Base-by-base conservation (phyloP, 2,888 invertebrate genomes). In the Nomada ruficornis region DNA sequence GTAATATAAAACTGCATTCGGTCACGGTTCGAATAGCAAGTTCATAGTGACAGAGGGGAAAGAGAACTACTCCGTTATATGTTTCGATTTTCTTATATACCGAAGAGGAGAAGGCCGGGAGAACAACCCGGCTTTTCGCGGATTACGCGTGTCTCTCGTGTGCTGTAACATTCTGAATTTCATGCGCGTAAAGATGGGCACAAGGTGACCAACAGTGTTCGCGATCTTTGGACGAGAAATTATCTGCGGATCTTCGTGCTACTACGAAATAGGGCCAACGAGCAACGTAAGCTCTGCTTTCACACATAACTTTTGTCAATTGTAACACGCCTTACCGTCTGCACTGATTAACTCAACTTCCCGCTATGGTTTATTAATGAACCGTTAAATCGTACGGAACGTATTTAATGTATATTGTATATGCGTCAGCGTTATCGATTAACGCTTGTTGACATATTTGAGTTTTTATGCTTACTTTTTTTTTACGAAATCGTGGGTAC, bases 341-440 rank as follows among this genome's bases (percentile, higher is more conserved):
- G 59, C 57, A 67, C 52, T 42, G 68, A 13, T 44, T 50, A 42
- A 68, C 68, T 60, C 44, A 72, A 82, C 69, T 75, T 73, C 72
- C 54, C 44, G 23, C 65, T 10, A 69, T 68, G 77, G 82, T 82
- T 87, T 86, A 82, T 86, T 82, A 86, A 87, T 78, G 87, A 85
- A 80, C 78, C 78, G 87, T 84, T 85, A 87, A 80, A 82, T 86
- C 79, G 65, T 60, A 72, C 71, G 77, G 84, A 78, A 78, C 79
- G 82, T 11, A 57, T 26, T 36, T 36, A 36, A 36, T 7, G 36
- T 36, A 36, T 36, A 36, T 36, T 36, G n/a, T 82, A 76, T 85
- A 84, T 71, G 79, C 82, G 80, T 82, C 82, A 82, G 77, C 83
- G 65, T 81, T 86, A 82, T 84, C 83, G 82, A 83, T 82, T 80